A percentile compares a stretch with the other conserved stretches of the same genome.
Conservation (phyloP, 2,797 vertebrate species). For the Danio choprae region DNA sequence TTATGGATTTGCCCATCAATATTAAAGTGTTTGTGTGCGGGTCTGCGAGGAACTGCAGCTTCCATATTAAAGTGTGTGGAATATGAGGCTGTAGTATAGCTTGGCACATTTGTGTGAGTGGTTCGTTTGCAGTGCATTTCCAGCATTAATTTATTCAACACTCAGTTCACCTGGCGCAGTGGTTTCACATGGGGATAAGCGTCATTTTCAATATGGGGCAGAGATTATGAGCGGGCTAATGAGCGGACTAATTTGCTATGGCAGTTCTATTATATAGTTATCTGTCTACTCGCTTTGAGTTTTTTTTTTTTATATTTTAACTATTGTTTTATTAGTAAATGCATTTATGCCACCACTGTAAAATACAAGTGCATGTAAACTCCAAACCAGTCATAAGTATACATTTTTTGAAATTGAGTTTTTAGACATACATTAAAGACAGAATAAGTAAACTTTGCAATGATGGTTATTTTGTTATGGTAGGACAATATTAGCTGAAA, state of each 20-base stretch:
- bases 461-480: no score
- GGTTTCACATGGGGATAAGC: conserved; percentile 40
- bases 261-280: not conserved
- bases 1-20: conserved; percentile 48
- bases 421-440: no score
- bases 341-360: not conserved
- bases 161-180: conserved; percentile 53
- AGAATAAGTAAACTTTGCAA: no score
- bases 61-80: conserved; percentile 40
- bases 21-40: conserved; percentile 41
- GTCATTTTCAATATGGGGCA: not conserved
- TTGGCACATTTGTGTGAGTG: conserved; percentile 33
- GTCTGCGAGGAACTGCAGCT: conserved; percentile 13
- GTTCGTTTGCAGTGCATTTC: conserved; percentile 7
- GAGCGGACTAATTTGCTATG: conserved; percentile 21
- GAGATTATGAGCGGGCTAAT: conserved; percentile 5
- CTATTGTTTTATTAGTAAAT: not conserved
- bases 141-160: conserved; percentile 26
- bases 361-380: not conserved
- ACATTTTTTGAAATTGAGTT: no score
- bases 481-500: no score
- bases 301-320: not conserved
- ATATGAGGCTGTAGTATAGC: conserved; percentile 5
- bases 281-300: not conserved
- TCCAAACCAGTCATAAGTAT: no score